Percentiles rank a stretch among this genome's conserved stretches.
These are phyloP conservation scores for Thryonomys swinderianus DNA, from an alignment of 2,113 vertebrate genomes.

Conservation along the genomic window DNA sequence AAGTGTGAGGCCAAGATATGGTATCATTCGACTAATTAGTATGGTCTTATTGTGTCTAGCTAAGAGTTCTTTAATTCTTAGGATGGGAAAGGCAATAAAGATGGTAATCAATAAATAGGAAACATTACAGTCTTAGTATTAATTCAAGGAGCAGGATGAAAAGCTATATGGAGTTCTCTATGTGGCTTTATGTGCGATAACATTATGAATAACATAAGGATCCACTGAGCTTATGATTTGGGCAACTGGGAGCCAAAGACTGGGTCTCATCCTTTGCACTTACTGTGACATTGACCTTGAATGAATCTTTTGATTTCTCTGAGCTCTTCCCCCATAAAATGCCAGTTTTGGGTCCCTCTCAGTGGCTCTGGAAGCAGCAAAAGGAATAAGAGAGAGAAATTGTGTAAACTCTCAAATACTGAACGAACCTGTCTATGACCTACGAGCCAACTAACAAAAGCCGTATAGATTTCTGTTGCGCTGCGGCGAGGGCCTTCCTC, in stretches of 20 bases:
- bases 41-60: neutral
- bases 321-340: neutral
- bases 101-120: neutral
- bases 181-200: neutral
- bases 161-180: neutral
- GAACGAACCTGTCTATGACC: neutral
- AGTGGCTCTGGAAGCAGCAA: neutral
- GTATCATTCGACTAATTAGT: neutral
- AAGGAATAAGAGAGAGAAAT: neutral
- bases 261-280: neutral
- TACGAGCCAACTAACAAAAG: constrained; percentile 34
- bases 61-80: neutral
- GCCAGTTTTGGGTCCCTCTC: neutral
- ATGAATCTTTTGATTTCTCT: neutral
- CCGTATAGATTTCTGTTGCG: neutral
- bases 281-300: neutral
- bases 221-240: neutral
- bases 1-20: neutral
- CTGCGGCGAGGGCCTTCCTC: constrained; percentile 28
- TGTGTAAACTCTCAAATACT: neutral
- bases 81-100: neutral
- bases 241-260: neutral
- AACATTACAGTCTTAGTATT: constrained; percentile 3
- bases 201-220: neutral
- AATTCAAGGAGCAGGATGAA: constrained; percentile 12